A percentile compares a stretch with the other conserved stretches of the same genome.
Conservation (phyloP, 2,888 invertebrate species). For the Troglohyphantes excavatus region DNA sequence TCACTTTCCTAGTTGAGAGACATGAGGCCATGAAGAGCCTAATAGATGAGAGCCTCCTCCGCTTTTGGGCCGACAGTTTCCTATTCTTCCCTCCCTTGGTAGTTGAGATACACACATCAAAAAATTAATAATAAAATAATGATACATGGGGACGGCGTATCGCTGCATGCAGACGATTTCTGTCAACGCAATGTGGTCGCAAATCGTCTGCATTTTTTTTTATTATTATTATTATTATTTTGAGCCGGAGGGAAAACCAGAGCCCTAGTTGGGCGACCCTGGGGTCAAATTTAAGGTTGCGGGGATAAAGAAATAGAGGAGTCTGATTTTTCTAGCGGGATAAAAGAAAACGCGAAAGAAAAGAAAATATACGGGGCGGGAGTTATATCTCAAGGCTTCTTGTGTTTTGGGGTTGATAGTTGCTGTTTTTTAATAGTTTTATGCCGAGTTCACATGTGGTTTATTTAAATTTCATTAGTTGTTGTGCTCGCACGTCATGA, state of each 20-base stretch:
- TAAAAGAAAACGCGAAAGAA: too few relatives aligned
- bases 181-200: constrained; percentile 43
- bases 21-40: neutral
- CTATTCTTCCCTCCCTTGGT: neutral
- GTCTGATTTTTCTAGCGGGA: too few relatives aligned
- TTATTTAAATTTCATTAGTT: too few relatives aligned
- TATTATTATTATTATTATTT: constrained; percentile 22
- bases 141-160: constrained; percentile 12
- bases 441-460: too few relatives aligned
- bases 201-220: constrained; percentile 20
- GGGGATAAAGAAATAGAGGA: neutral
- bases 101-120: neutral
- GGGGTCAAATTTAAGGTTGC: constrained; percentile 2
- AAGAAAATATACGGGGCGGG: too few relatives aligned
- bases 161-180: constrained; percentile 11
- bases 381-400: too few relatives aligned
- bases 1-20: neutral
- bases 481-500: too few relatives aligned
- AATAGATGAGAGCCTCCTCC: neutral
- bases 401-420: too few relatives aligned
- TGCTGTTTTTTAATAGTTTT: too few relatives aligned
- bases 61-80: neutral
- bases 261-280: constrained; percentile 26
- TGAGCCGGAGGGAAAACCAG: constrained; percentile 33
- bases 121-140: constrained; percentile 27